These are phyloP conservation scores for Pholis gunnellus DNA, from an alignment of 2,113 vertebrate genomes.

Conservation along the genomic window DNA sequence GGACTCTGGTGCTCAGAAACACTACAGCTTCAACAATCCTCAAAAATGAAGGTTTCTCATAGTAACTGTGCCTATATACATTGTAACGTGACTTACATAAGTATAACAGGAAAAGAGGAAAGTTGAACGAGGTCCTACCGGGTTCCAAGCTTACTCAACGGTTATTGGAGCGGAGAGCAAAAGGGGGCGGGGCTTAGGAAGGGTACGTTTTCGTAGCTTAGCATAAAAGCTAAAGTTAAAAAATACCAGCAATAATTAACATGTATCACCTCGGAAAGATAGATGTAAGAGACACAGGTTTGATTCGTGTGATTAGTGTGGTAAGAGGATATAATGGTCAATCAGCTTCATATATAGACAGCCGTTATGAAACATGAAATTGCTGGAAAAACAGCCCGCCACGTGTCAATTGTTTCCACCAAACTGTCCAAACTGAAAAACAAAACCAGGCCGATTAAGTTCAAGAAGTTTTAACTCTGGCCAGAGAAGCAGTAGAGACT, in stretches of 20 bases:
- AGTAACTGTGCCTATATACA: no score
- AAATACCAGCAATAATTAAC: background rate
- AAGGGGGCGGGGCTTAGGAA: background rate
- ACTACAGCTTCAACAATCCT: no score
- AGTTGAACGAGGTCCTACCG: no score
- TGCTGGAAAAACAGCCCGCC: background rate
- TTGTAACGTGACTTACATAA: no score
- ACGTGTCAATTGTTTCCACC: background rate
- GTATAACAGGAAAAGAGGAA: no score
- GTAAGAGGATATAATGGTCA: background rate
- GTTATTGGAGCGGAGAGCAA: background rate
- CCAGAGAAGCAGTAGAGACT: conserved; percentile 19
- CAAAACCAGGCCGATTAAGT: conserved; percentile 4
- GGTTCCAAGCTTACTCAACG: no score
- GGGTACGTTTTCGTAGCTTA: background rate
- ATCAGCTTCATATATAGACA: background rate
- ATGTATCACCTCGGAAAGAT: background rate
- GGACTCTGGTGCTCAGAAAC: no score
- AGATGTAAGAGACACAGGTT: background rate
- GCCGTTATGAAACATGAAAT: background rate
- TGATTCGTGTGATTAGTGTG: background rate
- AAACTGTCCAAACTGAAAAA: background rate
- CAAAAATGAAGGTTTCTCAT: no score
- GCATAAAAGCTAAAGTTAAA: no score
- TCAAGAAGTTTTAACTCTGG: conserved; percentile 4